Evolutionary conservation across 2,797 vertebrate species (phyloP).

Genomic region (Telmatherina bonti): DNA sequence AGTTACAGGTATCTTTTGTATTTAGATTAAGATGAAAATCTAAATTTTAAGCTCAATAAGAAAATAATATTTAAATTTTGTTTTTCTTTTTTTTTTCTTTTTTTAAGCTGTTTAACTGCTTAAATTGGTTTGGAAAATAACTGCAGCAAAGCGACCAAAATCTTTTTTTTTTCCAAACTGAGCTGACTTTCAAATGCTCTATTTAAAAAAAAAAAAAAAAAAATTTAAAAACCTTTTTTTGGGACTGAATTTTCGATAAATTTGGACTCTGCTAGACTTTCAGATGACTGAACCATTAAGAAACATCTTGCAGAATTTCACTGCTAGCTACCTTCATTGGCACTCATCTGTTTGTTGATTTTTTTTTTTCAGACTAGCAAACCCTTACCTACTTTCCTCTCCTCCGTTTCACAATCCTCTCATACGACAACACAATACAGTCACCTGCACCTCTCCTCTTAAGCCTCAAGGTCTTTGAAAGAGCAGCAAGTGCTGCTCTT

Average conservation of each 20-base stretch:
- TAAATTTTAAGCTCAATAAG: not conserved
- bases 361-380: too few relatives aligned
- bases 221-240: too few relatives aligned
- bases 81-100: not conserved
- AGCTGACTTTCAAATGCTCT: not conserved
- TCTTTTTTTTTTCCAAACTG: too few relatives aligned
- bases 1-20: too few relatives aligned
- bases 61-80: too few relatives aligned
- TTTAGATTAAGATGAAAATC: not conserved
- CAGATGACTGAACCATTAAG: not conserved
- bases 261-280: not conserved
- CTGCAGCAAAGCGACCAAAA: too few relatives aligned
- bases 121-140: not conserved
- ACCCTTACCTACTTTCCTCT: slow-evolving; percentile 1
- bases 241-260: too few relatives aligned
- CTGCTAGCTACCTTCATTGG: not conserved
- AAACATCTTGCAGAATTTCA: not conserved
- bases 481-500: slow-evolving; percentile 36
- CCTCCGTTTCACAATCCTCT: not conserved
- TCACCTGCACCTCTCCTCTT: slow-evolving; percentile 45
- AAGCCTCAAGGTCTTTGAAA: slow-evolving; percentile 52
- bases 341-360: too few relatives aligned
- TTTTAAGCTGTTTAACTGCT: not conserved
- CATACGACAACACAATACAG: slow-evolving; percentile 1
- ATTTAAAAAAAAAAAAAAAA: not conserved